phyloP scores from a whole-genome alignment of 2,797 vertebrate species.

The Sphenopsis melanotis region DNA sequence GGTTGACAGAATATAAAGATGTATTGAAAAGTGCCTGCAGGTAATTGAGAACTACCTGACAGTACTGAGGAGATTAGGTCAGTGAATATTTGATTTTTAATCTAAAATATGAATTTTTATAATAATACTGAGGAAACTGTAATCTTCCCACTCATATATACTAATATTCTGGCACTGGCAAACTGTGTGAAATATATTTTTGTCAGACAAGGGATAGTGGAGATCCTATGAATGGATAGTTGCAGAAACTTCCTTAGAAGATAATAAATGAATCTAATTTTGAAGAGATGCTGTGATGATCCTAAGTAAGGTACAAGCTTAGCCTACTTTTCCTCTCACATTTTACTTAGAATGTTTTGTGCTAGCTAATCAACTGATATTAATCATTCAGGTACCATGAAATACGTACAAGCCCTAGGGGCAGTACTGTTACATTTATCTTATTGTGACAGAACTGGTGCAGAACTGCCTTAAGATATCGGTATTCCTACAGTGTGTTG shows the following conservation, averaged over 20 bases:
- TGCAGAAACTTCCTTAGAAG: background rate
- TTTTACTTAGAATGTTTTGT: conserved; percentile 16
- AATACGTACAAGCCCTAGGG: background rate
- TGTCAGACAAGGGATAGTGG: background rate
- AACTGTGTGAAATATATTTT: background rate
- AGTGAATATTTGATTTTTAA: background rate
- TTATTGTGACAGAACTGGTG: conserved; percentile 52
- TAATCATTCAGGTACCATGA: conserved; percentile 37
- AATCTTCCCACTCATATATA: background rate
- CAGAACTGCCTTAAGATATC: conserved; percentile 35
- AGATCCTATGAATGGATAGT: background rate
- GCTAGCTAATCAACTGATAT: conserved; percentile 47
- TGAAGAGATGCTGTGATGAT: background rate
- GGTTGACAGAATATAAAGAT: background rate
- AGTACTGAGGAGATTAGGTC: background rate
- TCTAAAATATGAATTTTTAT: background rate
- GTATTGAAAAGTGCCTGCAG: background rate
- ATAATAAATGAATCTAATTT: conserved; percentile 22
- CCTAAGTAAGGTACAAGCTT: background rate
- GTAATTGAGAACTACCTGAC: background rate
- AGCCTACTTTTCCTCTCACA: conserved; percentile 23
- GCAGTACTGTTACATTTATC: conserved; percentile 29
- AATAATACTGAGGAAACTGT: background rate
- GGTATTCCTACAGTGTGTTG: background rate
- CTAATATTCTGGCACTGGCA: background rate